Base-by-base conservation (phyloP, 2,888 invertebrate species). In the Sinotaia quadrata region DNA sequence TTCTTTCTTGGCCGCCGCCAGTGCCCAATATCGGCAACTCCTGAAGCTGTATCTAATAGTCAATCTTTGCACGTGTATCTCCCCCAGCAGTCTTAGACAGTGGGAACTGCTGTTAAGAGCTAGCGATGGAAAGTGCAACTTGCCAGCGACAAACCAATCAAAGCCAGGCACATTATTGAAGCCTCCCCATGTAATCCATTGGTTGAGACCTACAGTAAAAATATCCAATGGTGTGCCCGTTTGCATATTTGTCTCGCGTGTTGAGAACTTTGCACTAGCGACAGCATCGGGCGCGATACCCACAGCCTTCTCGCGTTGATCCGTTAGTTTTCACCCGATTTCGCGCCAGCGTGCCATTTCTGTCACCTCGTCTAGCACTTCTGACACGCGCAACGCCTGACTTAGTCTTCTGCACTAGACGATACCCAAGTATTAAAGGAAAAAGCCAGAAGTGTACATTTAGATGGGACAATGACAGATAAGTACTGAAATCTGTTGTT, bases 241-340 rank as follows among this genome's bases (percentile, higher is more conserved):
- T 65, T 65, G 41, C 65, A 56, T 44, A 24, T 27, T 7, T 15
- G 31, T 27, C 37, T 15, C 12, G 44, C 44, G 56, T 56, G 56
- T 33, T 65, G 65, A 65, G 37, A 33, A 56, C 27, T 52, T 41
- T 21, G 63, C 37, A 24, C n/a, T 18, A 54, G 54, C 27, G 52
- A 37, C n/a, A n/a, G 37, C 51, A 37, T 52, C 54, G 31, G 41
- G 47, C n/a, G 56, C 44, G 54, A 54, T 65, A 61, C 21, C 41
- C 61, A 49, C 44, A 51, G 65, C 29, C 54, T 54, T 56, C 56
- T 65, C 65, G 47, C 56, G 56, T 56, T 41, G 56, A 54, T 37
- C 65, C 56, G 65, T 56, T 56, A 65, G 65, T 65, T 65, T 65
- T 65, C 65, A 41, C 31, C 27, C 63, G 27, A 54, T 36, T 21